Evolutionary conservation across 2,888 invertebrate species (phyloP), one percentile per base, ranked within the genome.

Genomic region (Fragum fragum): DNA sequence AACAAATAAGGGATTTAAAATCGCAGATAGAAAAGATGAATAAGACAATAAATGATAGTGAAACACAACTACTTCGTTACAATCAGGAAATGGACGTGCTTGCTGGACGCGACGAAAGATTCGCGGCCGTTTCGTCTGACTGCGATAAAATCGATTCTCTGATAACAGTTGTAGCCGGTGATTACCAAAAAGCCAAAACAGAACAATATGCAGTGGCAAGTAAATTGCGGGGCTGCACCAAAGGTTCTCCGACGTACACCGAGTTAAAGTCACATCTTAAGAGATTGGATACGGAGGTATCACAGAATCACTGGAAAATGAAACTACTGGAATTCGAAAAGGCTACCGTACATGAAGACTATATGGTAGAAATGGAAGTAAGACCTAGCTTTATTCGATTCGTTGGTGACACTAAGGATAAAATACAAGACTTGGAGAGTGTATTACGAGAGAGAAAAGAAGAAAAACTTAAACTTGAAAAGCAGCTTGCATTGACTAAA

Each of bases 361-460:
- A 89, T 55, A 73, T 90, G 5, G 77, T 93, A 42, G 92, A 92
- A 72, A 71, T 90, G 52, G 91, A 91, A 72, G 75, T 92, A 0
- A 73, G 91, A 21, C 92, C 93, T 9, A 90, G 88, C 81, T 90
- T 93, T 71, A 92, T 93, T 26, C 85, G 89, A n/a, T 93, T 89
- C 78, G 73, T 86, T 1, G 90, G 87, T 14, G 90, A 91, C 55
- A 77, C 90, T 18, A 85, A 90, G 57, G 83, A 85, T 39, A 86
- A 88, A 61, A 89, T 92, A 11, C 66, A 80, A 14, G 87, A 86
- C 1, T 57, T 90, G 5, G 81, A 89, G 73, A 63, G 77, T n/a
- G 69, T 84, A 11, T 73, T 90, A 0, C 57, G 77, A 9, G 70
- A 73, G 11, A 88, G 87, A 77, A 86, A 85, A 53, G 76, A 80